Conservation (phyloP, 2,113 vertebrate genomes). For the Henicopernis longicauda region DNA sequence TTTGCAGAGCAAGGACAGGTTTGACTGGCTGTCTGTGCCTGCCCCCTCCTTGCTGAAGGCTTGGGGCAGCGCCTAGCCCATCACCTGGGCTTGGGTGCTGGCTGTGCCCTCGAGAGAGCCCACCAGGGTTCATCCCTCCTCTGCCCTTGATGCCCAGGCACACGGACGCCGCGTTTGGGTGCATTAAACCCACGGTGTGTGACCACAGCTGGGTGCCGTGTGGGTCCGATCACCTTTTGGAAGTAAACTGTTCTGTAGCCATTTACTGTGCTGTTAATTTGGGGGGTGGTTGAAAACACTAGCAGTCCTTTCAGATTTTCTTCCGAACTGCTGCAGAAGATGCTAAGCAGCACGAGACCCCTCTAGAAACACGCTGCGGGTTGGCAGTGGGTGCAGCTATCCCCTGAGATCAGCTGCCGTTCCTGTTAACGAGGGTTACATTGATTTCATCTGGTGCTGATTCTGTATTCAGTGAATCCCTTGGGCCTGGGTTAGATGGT, state of each 20-base stretch:
- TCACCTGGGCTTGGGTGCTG: neutral
- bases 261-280: neutral
- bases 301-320: neutral
- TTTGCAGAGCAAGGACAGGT: neutral
- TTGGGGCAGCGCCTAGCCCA: neutral
- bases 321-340: neutral
- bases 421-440: neutral
- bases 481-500: neutral
- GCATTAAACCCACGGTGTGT: neutral
- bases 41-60: accelerated
- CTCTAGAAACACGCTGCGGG: neutral
- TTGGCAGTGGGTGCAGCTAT: neutral
- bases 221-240: neutral
- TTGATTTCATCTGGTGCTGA: accelerated
- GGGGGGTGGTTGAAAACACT: neutral
- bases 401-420: neutral
- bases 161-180: accelerated
- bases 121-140: neutral
- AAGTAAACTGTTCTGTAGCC: too few relatives aligned
- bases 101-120: neutral
- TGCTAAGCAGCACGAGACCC: neutral
- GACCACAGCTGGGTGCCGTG: too few relatives aligned
- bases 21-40: neutral
- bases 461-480: neutral
- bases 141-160: neutral